phyloP scores from a whole-genome alignment of 2,888 invertebrate genomes.

The Melanostoma scalare region DNA sequence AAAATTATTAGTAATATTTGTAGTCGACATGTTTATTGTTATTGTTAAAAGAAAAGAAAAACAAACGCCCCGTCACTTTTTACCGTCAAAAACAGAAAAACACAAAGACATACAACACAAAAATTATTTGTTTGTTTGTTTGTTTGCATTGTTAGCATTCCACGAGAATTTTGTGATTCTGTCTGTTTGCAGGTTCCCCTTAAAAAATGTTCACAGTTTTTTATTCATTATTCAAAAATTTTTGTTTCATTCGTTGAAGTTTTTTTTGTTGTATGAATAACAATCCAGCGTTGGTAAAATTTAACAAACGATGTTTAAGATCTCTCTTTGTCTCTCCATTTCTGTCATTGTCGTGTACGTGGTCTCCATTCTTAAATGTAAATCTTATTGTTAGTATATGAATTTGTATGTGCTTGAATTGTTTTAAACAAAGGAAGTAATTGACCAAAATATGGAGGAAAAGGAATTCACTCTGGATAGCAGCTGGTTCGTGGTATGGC shows the following conservation, averaged over 20 bases:
- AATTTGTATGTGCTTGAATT: constrained; percentile 9
- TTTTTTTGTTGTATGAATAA: constrained; percentile 31
- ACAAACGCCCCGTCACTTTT: constrained; percentile 7
- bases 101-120: constrained; percentile 27
- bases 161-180: constrained; percentile 34
- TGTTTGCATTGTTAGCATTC: constrained; percentile 43
- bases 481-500: constrained; percentile 1
- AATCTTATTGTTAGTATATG: constrained; percentile 25
- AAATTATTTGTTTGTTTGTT: constrained; percentile 31
- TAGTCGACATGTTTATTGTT: constrained; percentile 45
- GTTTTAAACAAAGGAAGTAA: constrained; percentile 33
- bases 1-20: constrained; percentile 25
- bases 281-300: constrained; percentile 62
- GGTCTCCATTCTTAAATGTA: constrained; percentile 59
- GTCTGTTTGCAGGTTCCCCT: constrained; percentile 17
- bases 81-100: constrained; percentile 29
- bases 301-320: constrained; percentile 71
- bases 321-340: constrained; percentile 20
- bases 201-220: constrained; percentile 16
- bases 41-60: constrained; percentile 38
- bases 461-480: constrained; percentile 28
- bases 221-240: not conserved
- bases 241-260: constrained; percentile 20
- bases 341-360: constrained; percentile 39
- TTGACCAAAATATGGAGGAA: constrained; percentile 31